phyloP scores from a whole-genome alignment of 2,113 vertebrate species.

The Solenodon paradoxus region DNA sequence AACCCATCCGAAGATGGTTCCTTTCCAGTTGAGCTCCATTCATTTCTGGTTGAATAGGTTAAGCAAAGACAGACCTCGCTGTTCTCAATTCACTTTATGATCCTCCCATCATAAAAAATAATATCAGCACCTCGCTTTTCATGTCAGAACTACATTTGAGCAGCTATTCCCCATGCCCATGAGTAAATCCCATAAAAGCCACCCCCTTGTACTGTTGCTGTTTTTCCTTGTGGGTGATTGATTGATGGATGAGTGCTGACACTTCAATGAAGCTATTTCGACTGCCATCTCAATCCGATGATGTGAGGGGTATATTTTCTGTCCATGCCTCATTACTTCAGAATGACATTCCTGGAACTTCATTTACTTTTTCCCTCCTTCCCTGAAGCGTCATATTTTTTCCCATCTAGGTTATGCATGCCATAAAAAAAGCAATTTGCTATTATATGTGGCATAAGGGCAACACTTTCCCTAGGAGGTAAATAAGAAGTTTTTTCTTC shows the following conservation, averaged over 20 bases:
- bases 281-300: conserved; percentile 99
- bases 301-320: conserved; percentile 99
- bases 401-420: conserved; percentile 90
- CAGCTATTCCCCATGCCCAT: conserved; percentile 97
- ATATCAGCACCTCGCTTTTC: conserved; percentile 92
- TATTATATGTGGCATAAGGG: conserved; percentile 90
- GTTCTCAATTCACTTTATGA: conserved; percentile 91
- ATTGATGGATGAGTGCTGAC: conserved; percentile 99
- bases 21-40: conserved; percentile 86
- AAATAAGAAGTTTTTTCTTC: conserved; percentile 84
- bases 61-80: conserved; percentile 89
- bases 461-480: conserved; percentile 89
- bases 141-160: conserved; percentile 98
- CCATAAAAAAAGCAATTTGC: conserved; percentile 97
- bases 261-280: conserved; percentile 99
- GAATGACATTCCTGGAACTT: conserved; percentile 99
- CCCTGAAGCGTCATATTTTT: conserved; percentile 98
- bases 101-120: conserved; percentile 93
- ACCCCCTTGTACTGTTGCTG: conserved; percentile 91
- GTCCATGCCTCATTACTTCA: conserved; percentile 99
- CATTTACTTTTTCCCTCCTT: conserved; percentile 98
- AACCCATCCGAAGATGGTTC: conserved; percentile 81
- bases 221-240: conserved; percentile 99
- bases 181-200: conserved; percentile 99
- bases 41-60: conserved; percentile 89